These are phyloP conservation scores for Carassius auratus DNA, from an alignment of 2,113 vertebrate genomes.

Conservation along the genomic window DNA sequence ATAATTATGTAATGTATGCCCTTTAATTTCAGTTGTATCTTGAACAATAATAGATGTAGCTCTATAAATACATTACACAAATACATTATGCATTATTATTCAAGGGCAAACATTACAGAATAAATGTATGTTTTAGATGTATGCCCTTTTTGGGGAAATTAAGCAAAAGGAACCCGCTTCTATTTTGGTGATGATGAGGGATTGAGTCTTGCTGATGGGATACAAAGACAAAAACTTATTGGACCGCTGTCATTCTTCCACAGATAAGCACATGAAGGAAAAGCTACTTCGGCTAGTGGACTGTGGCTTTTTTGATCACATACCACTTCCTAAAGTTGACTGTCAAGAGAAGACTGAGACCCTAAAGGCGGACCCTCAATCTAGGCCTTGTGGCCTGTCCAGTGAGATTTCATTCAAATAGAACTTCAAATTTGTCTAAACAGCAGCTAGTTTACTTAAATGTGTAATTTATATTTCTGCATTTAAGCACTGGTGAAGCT, in stretches of 20 bases:
- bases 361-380: background rate
- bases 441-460: background rate
- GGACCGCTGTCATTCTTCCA: background rate
- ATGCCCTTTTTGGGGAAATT: too few relatives aligned
- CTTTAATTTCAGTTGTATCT: too few relatives aligned
- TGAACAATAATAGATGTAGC: too few relatives aligned
- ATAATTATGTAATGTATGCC: too few relatives aligned
- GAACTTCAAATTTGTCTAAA: background rate
- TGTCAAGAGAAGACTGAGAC: conserved; percentile 38
- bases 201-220: background rate
- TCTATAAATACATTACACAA: too few relatives aligned
- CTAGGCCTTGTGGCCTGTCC: conserved; percentile 15
- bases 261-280: conserved; percentile 90
- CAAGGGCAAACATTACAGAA: too few relatives aligned
- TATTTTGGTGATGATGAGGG: background rate
- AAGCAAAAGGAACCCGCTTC: too few relatives aligned
- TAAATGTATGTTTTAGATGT: too few relatives aligned
- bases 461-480: background rate
- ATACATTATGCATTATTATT: too few relatives aligned
- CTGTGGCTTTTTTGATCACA: conserved; percentile 87
- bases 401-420: conserved; percentile 52
- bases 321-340: conserved; percentile 75
- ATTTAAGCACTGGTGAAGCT: conserved; percentile 70
- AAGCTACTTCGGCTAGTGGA: conserved; percentile 82
- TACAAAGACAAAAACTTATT: background rate